Evolutionary conservation across 2,888 invertebrate genomes (phyloP).

Genomic region (Latrodectus elegans): DNA sequence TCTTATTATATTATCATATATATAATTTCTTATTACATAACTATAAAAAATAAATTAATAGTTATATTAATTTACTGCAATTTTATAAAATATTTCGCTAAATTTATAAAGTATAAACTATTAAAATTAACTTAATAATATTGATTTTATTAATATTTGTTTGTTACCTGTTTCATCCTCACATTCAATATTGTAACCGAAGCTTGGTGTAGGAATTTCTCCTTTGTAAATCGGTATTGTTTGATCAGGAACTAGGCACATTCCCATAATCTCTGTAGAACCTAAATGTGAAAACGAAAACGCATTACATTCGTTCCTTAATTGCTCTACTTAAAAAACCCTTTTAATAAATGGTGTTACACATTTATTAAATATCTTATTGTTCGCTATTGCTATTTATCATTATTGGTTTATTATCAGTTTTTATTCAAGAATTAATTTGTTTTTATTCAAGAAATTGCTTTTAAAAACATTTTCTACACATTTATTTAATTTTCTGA

Average conservation of each 20-base stretch:
- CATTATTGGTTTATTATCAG: not conserved
- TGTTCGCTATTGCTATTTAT: no score
- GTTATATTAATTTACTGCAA: no score
- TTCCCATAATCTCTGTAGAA: slow-evolving; percentile 32
- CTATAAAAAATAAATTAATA: no score
- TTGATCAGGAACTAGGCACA: not conserved
- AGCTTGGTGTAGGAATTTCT: slow-evolving; percentile 7
- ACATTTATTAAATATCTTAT: not conserved
- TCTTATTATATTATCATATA: no score
- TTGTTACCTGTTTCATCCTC: slow-evolving; percentile 25
- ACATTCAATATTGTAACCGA: slow-evolving; percentile 10
- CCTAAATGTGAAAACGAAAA: slow-evolving; percentile 13
- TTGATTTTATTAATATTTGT: no score
- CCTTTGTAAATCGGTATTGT: slow-evolving; percentile 8
- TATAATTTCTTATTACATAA: no score
- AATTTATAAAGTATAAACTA: no score
- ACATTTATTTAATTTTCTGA: not conserved
- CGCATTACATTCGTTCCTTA: not conserved
- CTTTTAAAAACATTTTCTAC: not conserved
- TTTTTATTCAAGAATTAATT: no score
- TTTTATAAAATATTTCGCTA: no score
- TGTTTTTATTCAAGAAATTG: not conserved
- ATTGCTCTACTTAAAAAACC: not conserved
- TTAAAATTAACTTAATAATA: no score
- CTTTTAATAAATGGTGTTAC: not conserved